Evolutionary conservation across 2,113 vertebrate species (phyloP).

Genomic region (Trogon melanurus): DNA sequence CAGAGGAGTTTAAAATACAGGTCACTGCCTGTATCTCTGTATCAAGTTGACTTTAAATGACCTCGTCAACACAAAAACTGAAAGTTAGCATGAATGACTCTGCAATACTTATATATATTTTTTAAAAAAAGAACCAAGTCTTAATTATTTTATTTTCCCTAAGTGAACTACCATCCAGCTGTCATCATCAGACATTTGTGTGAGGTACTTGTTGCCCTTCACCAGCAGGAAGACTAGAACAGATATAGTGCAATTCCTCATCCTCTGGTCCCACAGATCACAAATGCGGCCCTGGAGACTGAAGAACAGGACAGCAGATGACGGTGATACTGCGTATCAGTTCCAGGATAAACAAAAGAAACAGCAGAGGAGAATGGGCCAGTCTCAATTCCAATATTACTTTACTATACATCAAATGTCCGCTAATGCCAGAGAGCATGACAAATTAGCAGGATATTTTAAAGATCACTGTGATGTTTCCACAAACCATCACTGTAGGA

Average conservation of each 20-base stretch:
- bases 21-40: background rate
- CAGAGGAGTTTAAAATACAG: background rate
- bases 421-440: background rate
- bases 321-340: fast-evolving
- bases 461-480: background rate
- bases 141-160: background rate
- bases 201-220: background rate
- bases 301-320: background rate
- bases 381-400: background rate
- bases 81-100: background rate
- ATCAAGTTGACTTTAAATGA: background rate
- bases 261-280: background rate
- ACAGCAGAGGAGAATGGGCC: background rate
- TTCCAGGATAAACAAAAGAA: background rate
- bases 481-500: background rate
- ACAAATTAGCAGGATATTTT: background rate
- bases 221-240: background rate
- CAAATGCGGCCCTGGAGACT: background rate
- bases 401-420: background rate
- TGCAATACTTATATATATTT: background rate
- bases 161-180: background rate
- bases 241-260: background rate
- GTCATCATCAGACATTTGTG: background rate
- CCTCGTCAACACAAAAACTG: background rate
- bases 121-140: background rate